Base-by-base conservation (phyloP, 2,113 vertebrate genomes). In the Synchiropus splendidus region DNA sequence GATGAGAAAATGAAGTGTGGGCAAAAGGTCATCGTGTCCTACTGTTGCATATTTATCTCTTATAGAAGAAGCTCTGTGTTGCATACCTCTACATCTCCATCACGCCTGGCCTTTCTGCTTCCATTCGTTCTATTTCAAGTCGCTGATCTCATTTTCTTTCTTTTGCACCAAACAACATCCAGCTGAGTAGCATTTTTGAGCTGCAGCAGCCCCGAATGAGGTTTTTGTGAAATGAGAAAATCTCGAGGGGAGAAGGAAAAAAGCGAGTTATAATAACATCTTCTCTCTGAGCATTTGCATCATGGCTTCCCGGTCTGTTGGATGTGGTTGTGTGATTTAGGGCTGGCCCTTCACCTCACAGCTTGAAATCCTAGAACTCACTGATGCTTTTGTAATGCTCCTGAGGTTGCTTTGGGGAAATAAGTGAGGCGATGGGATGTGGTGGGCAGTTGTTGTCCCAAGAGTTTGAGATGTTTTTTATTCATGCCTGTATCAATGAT, bases 301-400 rank as follows among this genome's bases (percentile, higher is more conserved):
- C 74, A 65, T 62, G 48, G 60, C 48, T 75, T 79, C 62, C 66
- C 61, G 69, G 74, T 54, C 64, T 58, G 70, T 75, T 72, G 65
- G 64, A 75, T 77, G 79, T 80, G 67, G 77, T 77, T 64, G 64
- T 72, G 46, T 77, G 79, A 81, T 83, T 81, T 77, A 68, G 73
- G 67, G 51, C 70, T 72, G 78, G 69, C 56, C 44, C 42, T 31
- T 51, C 52, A 27, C 51, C 44, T 62, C 57, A 64, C 52, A 59
- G 63, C 68, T 61, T 57, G 72, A 77, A 70, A 71, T 60, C 44
- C 38, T 58, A 67, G 67, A 75, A 58, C 39, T 51, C 51, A 59
- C 69, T 73, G 67, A 77, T 80, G 78, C 63, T 75, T 78, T 83
- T 74, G 64, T 53, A 73, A 72, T 77, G 66, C 68, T 75, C 64